Evolutionary conservation across 2,888 invertebrate genomes (phyloP).

Genomic region (Scaptomyza tumidula): DNA sequence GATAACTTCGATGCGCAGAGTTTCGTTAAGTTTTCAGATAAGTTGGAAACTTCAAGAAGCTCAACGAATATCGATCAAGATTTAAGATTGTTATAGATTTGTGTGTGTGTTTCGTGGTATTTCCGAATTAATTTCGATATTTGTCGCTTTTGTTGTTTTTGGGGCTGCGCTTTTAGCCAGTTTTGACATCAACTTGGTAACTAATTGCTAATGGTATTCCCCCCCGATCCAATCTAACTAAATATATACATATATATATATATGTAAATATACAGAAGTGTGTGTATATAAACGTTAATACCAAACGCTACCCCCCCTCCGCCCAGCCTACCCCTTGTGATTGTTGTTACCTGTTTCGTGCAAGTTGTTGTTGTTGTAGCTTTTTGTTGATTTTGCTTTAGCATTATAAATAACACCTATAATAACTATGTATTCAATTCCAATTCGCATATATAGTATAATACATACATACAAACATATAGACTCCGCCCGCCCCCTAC

Average conservation of each 20-base stretch:
- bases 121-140: slow-evolving; percentile 19
- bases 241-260: slow-evolving; percentile 4
- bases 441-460: slow-evolving; percentile 59
- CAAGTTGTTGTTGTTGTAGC: slow-evolving; percentile 36
- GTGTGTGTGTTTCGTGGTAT: background rate
- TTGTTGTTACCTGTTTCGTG: slow-evolving; percentile 57
- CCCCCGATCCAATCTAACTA: slow-evolving; percentile 41
- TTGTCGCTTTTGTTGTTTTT: slow-evolving; percentile 3
- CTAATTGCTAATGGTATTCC: slow-evolving; percentile 73
- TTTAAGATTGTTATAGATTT: background rate
- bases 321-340: background rate
- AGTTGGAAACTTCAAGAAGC: background rate
- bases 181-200: slow-evolving; percentile 45
- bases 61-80: background rate
- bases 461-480: background rate
- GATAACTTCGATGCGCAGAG: too few species aligned
- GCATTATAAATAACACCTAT: slow-evolving; percentile 76
- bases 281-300: slow-evolving; percentile 25
- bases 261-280: slow-evolving; percentile 9
- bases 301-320: slow-evolving; percentile 1
- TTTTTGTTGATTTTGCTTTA: slow-evolving; percentile 26
- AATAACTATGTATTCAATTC: slow-evolving; percentile 77
- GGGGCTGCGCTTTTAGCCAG: slow-evolving; percentile 36
- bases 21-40: background rate
- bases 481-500: slow-evolving; percentile 8